Evolutionary conservation across 1,140 invertebrate species (phyloP).

Genomic region (Megathymus violae): DNA sequence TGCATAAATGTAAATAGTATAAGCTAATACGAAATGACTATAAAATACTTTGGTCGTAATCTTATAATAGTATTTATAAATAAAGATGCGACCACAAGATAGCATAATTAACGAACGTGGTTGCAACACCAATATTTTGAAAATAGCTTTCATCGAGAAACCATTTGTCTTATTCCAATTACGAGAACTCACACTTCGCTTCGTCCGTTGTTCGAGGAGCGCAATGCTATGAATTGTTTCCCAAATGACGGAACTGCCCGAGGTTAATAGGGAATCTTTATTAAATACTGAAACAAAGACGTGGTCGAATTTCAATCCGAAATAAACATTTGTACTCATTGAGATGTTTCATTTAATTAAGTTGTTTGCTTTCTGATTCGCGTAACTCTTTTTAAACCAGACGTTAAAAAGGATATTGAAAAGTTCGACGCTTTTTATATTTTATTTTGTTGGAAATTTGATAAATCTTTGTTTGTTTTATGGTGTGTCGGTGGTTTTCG

Average conservation of each 20-base stretch:
- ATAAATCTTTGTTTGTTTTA: too few relatives aligned
- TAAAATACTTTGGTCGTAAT: too few relatives aligned
- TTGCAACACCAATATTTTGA: conserved; percentile 42
- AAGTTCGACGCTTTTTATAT: too few relatives aligned
- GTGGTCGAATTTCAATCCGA: conserved; percentile 10
- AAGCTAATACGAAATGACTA: too few relatives aligned
- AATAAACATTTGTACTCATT: conserved; percentile 8
- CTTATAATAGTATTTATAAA: too few relatives aligned
- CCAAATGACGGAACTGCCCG: conserved; percentile 7
- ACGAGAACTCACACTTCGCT: conserved; percentile 34
- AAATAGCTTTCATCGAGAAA: conserved; percentile 50
- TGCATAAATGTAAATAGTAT: too few relatives aligned
- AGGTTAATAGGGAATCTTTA: conserved; percentile 29
- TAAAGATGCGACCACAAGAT: neutral
- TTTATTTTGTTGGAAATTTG: too few relatives aligned
- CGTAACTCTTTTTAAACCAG: neutral
- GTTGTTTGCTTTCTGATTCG: neutral
- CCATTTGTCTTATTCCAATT: conserved; percentile 48
- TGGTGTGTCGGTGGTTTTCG: too few relatives aligned
- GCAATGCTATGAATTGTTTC: conserved; percentile 1
- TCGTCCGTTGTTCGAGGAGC: conserved; percentile 17
- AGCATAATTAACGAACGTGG: conserved; percentile 27
- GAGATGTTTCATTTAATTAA: neutral
- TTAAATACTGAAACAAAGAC: conserved; percentile 22
- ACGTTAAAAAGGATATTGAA: neutral